Evolutionary conservation across 2,113 vertebrate species (phyloP).

Genomic region (Prinia subflava): DNA sequence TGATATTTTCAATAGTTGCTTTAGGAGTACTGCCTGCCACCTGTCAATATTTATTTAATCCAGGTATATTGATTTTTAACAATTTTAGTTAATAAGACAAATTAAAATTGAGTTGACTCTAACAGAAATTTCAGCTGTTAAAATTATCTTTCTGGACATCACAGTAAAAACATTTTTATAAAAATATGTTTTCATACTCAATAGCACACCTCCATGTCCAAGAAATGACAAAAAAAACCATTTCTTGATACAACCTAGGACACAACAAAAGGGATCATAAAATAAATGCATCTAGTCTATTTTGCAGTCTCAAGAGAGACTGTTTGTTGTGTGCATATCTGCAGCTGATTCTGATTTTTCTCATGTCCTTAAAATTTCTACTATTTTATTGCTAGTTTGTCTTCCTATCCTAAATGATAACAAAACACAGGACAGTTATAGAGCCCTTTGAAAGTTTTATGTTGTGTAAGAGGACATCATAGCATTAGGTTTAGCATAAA

Average conservation of each 20-base stretch:
- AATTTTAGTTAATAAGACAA: background rate
- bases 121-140: background rate
- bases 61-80: background rate
- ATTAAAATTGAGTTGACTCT: background rate
- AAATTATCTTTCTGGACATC: background rate
- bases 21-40: background rate
- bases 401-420: background rate
- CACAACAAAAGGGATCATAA: background rate
- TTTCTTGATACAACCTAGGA: background rate
- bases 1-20: background rate
- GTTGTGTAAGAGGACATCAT: background rate
- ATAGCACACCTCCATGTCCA: background rate
- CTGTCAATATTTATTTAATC: background rate
- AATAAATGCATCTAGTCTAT: background rate
- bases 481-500: background rate
- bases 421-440: background rate
- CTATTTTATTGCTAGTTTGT: background rate
- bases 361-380: background rate
- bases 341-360: background rate
- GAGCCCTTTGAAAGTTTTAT: background rate
- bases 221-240: background rate
- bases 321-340: background rate
- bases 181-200: background rate
- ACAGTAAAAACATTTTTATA: background rate
- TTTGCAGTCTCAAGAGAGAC: background rate